Conservation (phyloP, 2,888 invertebrate genomes). For the Chrysopilus asiliformis region DNA sequence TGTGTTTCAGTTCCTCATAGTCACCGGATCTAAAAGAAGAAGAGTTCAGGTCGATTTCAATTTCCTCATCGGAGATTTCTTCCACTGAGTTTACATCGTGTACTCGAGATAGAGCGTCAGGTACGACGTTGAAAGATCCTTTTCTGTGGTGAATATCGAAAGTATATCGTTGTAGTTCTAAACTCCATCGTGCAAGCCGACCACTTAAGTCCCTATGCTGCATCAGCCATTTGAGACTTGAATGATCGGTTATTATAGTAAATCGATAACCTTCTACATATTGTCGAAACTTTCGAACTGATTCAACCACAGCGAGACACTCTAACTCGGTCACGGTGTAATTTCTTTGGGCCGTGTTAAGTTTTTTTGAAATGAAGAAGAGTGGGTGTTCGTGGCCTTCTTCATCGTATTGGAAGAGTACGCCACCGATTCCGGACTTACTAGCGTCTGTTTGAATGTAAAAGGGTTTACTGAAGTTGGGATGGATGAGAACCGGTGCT, state of each 20-base stretch:
- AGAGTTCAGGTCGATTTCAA: too few relatives aligned
- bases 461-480: conserved; percentile 4
- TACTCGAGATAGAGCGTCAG: conserved; percentile 4
- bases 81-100: neutral
- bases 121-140: conserved; percentile 4
- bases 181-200: conserved; percentile 3
- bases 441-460: conserved; percentile 6
- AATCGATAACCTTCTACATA: conserved; percentile 12
- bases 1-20: too few relatives aligned
- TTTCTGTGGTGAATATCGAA: conserved; percentile 6
- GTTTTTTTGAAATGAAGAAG: conserved; percentile 3
- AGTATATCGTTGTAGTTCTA: conserved; percentile 5
- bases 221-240: conserved; percentile 7
- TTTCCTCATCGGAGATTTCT: too few relatives aligned
- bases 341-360: conserved; percentile 6
- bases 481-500: conserved; percentile 5
- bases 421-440: conserved; percentile 7
- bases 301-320: conserved; percentile 13
- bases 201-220: conserved; percentile 2
- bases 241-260: conserved; percentile 10
- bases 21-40: too few relatives aligned
- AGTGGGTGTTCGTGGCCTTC: conserved; percentile 2
- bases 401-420: conserved; percentile 3
- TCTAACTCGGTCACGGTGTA: conserved; percentile 14
- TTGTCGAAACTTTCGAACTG: conserved; percentile 10